Percentiles rank a stretch among this genome's conserved stretches.
Evolutionary conservation across 2,888 invertebrate species (phyloP).

Genomic region (Neocrepidodera transversa): DNA sequence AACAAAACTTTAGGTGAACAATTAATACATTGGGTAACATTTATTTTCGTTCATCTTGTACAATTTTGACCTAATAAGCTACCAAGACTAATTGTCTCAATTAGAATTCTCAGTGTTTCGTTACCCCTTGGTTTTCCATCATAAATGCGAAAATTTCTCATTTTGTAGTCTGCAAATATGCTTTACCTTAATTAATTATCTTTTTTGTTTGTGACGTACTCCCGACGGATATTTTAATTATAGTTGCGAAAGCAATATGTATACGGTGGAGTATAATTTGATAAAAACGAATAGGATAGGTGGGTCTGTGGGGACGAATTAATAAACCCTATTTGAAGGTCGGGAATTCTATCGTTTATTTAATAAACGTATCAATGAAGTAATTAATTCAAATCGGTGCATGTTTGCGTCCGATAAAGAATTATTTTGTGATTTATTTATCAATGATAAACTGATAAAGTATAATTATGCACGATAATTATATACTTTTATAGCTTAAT

Average conservation of each 20-base stretch:
- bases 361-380: not conserved
- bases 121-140: not conserved
- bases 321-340: not conserved
- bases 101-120: not conserved
- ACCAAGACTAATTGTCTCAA: not conserved
- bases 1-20: not conserved
- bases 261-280: slow-evolving; percentile 15
- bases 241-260: slow-evolving; percentile 20
- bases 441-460: no score
- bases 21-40: no score
- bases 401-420: not conserved
- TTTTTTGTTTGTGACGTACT: slow-evolving; percentile 30
- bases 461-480: no score
- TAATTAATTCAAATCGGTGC: not conserved
- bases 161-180: slow-evolving; percentile 23
- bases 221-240: slow-evolving; percentile 23
- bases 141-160: slow-evolving; percentile 7
- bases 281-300: slow-evolving; percentile 13
- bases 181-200: slow-evolving; percentile 27
- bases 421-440: not conserved
- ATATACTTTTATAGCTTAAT: no score
- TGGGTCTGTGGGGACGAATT: not conserved
- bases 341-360: not conserved
- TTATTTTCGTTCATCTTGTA: no score
- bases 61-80: no score